Evolutionary conservation across 1,140 invertebrate genomes (phyloP), one percentile per base, ranked within the genome.

Genomic region (Drosophila ambigua): DNA sequence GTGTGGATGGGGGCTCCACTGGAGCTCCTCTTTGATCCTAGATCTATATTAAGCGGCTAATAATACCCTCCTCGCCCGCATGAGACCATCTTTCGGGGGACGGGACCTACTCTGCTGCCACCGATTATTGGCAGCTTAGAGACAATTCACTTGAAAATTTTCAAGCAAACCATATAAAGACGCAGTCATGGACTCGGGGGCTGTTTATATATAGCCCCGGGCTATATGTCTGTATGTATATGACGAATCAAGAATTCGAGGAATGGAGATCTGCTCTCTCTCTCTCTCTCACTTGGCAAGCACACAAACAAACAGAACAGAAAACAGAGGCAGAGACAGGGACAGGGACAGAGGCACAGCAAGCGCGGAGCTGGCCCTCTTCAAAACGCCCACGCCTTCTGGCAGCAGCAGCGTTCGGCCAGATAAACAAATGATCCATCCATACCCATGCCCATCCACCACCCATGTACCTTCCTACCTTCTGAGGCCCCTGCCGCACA

Each of bases 161-260:
- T 4, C 11, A 13, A 39, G 35, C 11, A 39, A 52, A 15, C 9
- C 26, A 64, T 39, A 35, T 35, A 13, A 9, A 45, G 23, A 23
- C 9, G 31, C 23, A 50, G 60, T 26, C 24, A 65, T 46, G 50
- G 35, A 39, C 35, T 39, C 35, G 35, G 35, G 11, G 35, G 4
- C 35, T 24, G 13, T 13, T 35, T 48, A 20, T 15, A 31, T 43
- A 44, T 63, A 72, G 66, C 45, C 55, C 50, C 28, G 59, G 69
- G 52, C 59, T 39, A 50, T 72, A 72, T n/a, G 24, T 7, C 9
- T 53, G 28, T 31, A 35, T 35, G 46, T 26, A 39, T 65, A 74
- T 75, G 72, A 75, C 54, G 57, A 59, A 75, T 75, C 24, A 67
- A 75, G 54, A 66, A 67, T 75, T 65, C 48, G 28, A 45, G 26